phyloP scores from a whole-genome alignment of 2,888 invertebrate species.

The Rotaria macrura region DNA sequence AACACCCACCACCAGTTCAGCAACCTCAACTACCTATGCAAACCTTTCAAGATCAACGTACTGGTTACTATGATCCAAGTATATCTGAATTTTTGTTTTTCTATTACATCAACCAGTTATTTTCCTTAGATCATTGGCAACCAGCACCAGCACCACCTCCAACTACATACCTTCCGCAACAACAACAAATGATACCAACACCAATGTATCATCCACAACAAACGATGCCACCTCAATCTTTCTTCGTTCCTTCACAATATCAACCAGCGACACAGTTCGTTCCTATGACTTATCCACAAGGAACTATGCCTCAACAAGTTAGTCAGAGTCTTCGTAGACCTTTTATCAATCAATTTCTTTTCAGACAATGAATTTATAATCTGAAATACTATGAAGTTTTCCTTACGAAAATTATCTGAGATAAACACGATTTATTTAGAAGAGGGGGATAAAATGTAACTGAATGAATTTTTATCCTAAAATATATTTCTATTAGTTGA shows the following conservation, averaged over 20 bases:
- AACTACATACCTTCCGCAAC: background rate
- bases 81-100: background rate
- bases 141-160: background rate
- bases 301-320: background rate
- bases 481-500: no score
- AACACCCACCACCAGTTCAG: background rate
- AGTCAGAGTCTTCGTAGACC: no score
- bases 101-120: no score
- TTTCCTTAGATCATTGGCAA: background rate
- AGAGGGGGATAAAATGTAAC: no score
- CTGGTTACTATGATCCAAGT: background rate
- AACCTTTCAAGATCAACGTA: background rate
- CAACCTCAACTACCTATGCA: background rate
- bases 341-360: no score
- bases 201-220: background rate
- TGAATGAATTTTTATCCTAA: no score
- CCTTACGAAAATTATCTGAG: no score
- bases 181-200: background rate
- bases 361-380: no score
- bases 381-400: no score
- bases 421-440: no score
- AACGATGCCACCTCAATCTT: background rate
- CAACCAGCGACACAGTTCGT: background rate
- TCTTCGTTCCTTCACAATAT: background rate
- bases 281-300: background rate